phyloP scores from a whole-genome alignment of 2,797 vertebrate genomes.

The Brachymystax lenok region DNA sequence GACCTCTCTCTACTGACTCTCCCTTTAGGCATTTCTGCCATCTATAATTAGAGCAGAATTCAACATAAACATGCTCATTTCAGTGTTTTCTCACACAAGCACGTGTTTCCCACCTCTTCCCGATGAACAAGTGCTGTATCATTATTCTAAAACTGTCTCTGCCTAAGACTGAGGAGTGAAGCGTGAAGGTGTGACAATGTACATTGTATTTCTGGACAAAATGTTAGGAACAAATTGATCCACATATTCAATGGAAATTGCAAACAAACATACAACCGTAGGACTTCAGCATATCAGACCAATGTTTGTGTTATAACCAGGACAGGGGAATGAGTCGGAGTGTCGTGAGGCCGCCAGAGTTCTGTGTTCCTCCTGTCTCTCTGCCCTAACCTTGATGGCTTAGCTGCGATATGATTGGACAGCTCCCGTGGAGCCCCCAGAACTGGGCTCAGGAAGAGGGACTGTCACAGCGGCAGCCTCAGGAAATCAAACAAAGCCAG shows the following conservation, averaged over 20 bases:
- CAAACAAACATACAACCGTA: not conserved
- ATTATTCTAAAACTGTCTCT: not conserved
- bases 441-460: slow-evolving; percentile 32
- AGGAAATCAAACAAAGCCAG: slow-evolving; percentile 18
- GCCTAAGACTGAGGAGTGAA: not conserved
- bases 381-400: slow-evolving; percentile 47
- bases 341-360: slow-evolving; percentile 1
- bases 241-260: not conserved
- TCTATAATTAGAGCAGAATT: not conserved
- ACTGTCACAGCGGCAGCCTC: slow-evolving; percentile 24
- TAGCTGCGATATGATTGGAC: slow-evolving; percentile 44
- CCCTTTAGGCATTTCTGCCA: not conserved
- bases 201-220: not conserved
- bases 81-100: not conserved
- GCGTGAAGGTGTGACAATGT: not conserved
- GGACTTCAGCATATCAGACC: not conserved
- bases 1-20: not conserved
- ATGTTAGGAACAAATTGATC: not conserved
- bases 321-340: not conserved
- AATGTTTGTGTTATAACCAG: not conserved
- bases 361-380: slow-evolving; percentile 16
- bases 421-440: slow-evolving; percentile 43
- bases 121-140: not conserved
- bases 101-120: not conserved
- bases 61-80: not conserved